Conservation (phyloP, 1,140 invertebrate genomes). For the Agrilus planipennis region DNA sequence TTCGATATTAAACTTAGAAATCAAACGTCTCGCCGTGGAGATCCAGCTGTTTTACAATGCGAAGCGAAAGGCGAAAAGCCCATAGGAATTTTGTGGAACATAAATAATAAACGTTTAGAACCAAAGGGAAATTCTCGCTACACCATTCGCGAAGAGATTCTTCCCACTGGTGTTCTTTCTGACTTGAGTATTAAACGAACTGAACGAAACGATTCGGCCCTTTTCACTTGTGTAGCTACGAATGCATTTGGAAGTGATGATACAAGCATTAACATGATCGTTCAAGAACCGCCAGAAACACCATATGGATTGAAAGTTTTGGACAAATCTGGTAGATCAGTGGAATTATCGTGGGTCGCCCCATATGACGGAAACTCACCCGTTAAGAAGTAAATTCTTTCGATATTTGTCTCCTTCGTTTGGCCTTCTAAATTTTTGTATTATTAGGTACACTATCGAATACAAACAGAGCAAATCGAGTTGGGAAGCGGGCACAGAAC, state of each 20-base stretch:
- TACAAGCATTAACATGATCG: slow-evolving; percentile 89
- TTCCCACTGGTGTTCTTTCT: slow-evolving; percentile 74
- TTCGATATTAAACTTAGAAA: slow-evolving; percentile 87
- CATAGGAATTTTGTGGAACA: slow-evolving; percentile 91
- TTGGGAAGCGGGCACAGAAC: slow-evolving; percentile 72
- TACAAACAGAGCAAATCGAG: slow-evolving; percentile 83
- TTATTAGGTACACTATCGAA: slow-evolving; percentile 71
- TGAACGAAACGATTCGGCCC: slow-evolving; percentile 78
- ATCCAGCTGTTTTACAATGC: slow-evolving; percentile 86
- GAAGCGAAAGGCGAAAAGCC: slow-evolving; percentile 95
- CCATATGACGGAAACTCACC: slow-evolving; percentile 94
- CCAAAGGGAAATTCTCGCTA: slow-evolving; percentile 78
- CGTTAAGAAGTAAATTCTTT: slow-evolving; percentile 62
- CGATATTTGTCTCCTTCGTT: not conserved
- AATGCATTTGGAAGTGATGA: slow-evolving; percentile 93
- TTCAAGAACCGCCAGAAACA: slow-evolving; percentile 91
- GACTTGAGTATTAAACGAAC: slow-evolving; percentile 82
- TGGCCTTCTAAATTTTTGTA: not conserved
- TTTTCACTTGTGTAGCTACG: slow-evolving; percentile 89
- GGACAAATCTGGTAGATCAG: slow-evolving; percentile 80
- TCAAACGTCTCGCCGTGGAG: slow-evolving; percentile 77
- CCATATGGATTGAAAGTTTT: slow-evolving; percentile 83
- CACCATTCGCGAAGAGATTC: slow-evolving; percentile 82
- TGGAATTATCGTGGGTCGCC: slow-evolving; percentile 83
- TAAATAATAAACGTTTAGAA: slow-evolving; percentile 78